Percentiles rank a stretch among this genome's conserved stretches.
These are phyloP conservation scores for Hecatera dysodea DNA, from an alignment of 2,888 invertebrate species.

Conservation along the genomic window DNA sequence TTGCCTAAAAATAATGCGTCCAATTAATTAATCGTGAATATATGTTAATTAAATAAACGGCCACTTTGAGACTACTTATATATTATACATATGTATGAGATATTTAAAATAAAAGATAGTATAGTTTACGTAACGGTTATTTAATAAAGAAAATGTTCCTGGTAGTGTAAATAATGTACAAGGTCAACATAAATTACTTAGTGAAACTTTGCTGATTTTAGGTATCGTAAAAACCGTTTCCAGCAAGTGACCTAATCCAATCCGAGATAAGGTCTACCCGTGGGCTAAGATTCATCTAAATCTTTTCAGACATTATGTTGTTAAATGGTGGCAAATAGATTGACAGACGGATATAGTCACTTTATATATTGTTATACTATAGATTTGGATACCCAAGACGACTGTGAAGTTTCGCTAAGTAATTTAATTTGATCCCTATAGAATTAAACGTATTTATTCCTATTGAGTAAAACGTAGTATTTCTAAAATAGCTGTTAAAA, in stretches of 20 bases:
- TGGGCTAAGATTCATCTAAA: no score
- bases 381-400: no score
- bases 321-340: no score
- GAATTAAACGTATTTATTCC: conserved; percentile 62
- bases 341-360: no score
- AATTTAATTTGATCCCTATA: conserved; percentile 7
- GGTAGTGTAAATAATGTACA: conserved; percentile 60
- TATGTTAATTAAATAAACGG: conserved; percentile 46
- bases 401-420: not conserved
- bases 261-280: no score
- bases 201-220: not conserved
- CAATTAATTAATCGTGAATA: conserved; percentile 44
- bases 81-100: not conserved
- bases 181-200: not conserved
- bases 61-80: conserved; percentile 63
- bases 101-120: conserved; percentile 34
- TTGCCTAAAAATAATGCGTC: conserved; percentile 44
- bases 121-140: conserved; percentile 26
- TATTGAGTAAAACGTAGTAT: conserved; percentile 49
- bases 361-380: no score
- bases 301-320: no score
- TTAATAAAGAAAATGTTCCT: conserved; percentile 69
- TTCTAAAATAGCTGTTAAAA: conserved; percentile 13
- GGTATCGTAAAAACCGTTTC: no score
- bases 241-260: no score